A percentile compares a stretch with the other conserved stretches of the same genome.
phyloP scores from a whole-genome alignment of 2,113 vertebrate genomes.

The Dasyprocta punctata region DNA sequence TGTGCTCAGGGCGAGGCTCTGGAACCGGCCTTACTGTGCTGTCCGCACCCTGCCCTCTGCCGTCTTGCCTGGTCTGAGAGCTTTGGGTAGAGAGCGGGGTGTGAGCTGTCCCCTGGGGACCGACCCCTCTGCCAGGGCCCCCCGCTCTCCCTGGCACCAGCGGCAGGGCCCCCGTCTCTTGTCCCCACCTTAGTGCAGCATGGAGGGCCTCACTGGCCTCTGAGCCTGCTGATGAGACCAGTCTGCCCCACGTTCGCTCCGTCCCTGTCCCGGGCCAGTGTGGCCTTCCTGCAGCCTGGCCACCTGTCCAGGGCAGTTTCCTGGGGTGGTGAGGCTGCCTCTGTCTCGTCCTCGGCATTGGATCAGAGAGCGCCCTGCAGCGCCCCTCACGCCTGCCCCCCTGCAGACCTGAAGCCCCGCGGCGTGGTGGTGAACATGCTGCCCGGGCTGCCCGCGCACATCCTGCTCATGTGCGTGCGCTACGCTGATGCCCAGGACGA shows the following conservation, averaged over 20 bases:
- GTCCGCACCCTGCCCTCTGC: background rate
- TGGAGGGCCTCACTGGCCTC: background rate
- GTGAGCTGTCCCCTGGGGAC: background rate
- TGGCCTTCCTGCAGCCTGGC: background rate
- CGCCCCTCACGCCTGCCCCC: background rate
- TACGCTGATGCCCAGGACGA: constrained; percentile 95
- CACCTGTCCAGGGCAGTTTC: background rate
- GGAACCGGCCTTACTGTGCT: background rate
- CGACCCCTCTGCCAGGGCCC: background rate
- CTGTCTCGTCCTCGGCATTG: background rate
- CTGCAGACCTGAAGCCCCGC: constrained; percentile 93
- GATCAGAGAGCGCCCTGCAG: background rate
- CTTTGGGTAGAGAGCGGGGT: background rate
- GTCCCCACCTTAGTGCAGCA: background rate
- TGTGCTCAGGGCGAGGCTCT: background rate
- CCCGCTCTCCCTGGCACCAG: background rate
- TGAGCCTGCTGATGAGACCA: background rate
- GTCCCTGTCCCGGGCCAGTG: background rate
- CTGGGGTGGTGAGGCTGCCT: background rate
- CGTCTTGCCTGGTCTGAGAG: background rate
- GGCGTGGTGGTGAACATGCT: constrained; percentile 97
- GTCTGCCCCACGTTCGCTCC: background rate
- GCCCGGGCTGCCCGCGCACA: constrained; percentile 92
- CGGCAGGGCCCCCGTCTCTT: background rate
- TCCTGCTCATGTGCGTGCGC: constrained; percentile 97